Percentiles rank a stretch among this genome's conserved stretches.
phyloP scores from a whole-genome alignment of 2,888 invertebrate genomes.

The Muscina levida region DNA sequence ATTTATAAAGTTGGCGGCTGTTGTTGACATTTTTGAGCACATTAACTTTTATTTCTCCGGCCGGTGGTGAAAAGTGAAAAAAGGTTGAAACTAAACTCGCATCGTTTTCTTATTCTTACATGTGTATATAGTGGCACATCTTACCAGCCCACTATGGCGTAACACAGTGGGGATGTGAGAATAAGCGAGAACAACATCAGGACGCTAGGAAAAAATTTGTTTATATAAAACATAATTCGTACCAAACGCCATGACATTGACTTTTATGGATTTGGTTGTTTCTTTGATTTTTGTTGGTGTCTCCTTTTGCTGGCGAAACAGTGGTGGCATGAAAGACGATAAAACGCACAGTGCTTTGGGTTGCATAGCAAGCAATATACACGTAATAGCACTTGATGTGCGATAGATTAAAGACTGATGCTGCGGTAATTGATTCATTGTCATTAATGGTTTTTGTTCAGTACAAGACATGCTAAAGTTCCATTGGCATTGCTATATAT shows the following conservation, averaged over 20 bases:
- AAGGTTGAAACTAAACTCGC: neutral
- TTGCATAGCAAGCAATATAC: neutral
- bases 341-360: neutral
- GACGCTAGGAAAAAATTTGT: constrained; percentile 22
- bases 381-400: too few species aligned
- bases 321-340: neutral
- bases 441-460: too few species aligned
- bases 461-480: too few species aligned
- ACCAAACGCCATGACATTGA: constrained; percentile 51
- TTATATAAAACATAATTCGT: constrained; percentile 40
- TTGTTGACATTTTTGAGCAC: constrained; percentile 59
- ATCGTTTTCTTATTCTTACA: neutral
- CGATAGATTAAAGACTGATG: too few species aligned
- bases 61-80: neutral
- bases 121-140: neutral
- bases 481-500: too few species aligned
- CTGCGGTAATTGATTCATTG: too few species aligned
- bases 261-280: constrained; percentile 48
- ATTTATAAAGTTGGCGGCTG: constrained; percentile 44
- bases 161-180: neutral
- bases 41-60: constrained; percentile 55
- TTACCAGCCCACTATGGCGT: constrained; percentile 25
- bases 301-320: neutral
- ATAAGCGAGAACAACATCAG: neutral
- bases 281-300: neutral